Conservation (phyloP, 1,140 invertebrate species). For the Aphis gossypii region DNA sequence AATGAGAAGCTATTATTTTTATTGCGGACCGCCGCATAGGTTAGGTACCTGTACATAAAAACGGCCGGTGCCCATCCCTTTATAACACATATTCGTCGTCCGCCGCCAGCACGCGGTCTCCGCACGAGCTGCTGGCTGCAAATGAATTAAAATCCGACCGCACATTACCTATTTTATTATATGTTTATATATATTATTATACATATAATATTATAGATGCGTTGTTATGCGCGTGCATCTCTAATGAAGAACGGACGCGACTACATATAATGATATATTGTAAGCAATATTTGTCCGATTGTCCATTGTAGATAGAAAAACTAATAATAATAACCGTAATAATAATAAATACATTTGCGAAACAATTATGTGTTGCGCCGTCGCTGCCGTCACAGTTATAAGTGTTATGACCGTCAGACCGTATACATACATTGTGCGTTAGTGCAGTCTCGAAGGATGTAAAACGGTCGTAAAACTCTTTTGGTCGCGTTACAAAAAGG, state of each 20-base stretch:
- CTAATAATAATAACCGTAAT: background rate
- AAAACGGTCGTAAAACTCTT: conserved; percentile 32
- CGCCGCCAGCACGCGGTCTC: background rate
- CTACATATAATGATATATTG: background rate
- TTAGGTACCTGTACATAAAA: background rate
- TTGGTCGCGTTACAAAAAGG: background rate
- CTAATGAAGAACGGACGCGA: background rate
- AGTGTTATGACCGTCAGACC: background rate
- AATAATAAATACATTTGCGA: background rate
- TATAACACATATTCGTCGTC: background rate
- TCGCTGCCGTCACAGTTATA: background rate
- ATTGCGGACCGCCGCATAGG: background rate
- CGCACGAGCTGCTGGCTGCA: background rate
- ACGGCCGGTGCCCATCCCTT: conserved; percentile 7
- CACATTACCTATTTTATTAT: background rate
- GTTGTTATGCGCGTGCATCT: background rate
- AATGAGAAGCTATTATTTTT: conserved; percentile 49
- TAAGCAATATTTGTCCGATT: background rate
- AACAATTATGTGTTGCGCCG: conserved; percentile 24
- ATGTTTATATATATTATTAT: background rate
- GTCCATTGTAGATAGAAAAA: background rate
- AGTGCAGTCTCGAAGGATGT: background rate
- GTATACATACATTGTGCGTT: background rate
- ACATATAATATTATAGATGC: background rate
- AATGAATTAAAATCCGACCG: conserved; percentile 17